Percentiles rank a stretch among this genome's conserved stretches.
phyloP scores from a whole-genome alignment of 2,113 vertebrate genomes.

The Passer montanus region DNA sequence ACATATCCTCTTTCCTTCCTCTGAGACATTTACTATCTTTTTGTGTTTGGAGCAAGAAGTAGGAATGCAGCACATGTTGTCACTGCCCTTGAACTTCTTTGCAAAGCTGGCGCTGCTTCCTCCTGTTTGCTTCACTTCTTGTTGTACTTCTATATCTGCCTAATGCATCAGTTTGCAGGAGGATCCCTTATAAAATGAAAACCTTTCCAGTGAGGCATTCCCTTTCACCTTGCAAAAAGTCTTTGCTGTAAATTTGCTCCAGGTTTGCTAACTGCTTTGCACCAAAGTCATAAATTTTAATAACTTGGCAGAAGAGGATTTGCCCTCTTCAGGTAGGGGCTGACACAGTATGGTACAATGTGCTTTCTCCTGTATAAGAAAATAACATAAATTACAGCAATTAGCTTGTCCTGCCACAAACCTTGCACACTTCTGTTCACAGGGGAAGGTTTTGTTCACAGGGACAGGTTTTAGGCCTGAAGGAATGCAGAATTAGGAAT shows the following conservation, averaged over 20 bases:
- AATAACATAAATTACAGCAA: conserved; percentile 53
- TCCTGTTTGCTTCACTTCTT: background rate
- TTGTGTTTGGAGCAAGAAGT: background rate
- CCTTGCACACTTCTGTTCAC: conserved; percentile 1
- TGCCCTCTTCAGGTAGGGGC: conserved; percentile 6
- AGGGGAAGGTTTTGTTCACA: conserved; percentile 7
- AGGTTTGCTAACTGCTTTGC: conserved; percentile 55
- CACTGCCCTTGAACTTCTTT: conserved; percentile 49
- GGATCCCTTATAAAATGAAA: conserved; percentile 46
- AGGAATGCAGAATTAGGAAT: conserved; percentile 29
- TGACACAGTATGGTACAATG: conserved; percentile 67
- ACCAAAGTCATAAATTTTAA: conserved; percentile 64
- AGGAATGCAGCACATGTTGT: conserved; percentile 8
- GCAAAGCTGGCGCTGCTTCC: background rate
- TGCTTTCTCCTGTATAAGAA: conserved; percentile 15
- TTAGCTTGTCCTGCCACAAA: conserved; percentile 27
- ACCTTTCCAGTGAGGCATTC: conserved; percentile 26
- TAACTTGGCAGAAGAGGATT: conserved; percentile 54
- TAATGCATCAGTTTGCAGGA: conserved; percentile 21
- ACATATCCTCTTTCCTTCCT: conserved; percentile 48
- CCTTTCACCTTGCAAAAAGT: conserved; percentile 38
- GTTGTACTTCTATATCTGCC: conserved; percentile 26
- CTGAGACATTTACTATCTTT: conserved; percentile 45
- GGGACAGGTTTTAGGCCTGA: conserved; percentile 34
- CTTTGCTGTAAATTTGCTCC: conserved; percentile 42